Base-by-base conservation (phyloP, 2,888 invertebrate genomes). In the Tipula vernalis region DNA sequence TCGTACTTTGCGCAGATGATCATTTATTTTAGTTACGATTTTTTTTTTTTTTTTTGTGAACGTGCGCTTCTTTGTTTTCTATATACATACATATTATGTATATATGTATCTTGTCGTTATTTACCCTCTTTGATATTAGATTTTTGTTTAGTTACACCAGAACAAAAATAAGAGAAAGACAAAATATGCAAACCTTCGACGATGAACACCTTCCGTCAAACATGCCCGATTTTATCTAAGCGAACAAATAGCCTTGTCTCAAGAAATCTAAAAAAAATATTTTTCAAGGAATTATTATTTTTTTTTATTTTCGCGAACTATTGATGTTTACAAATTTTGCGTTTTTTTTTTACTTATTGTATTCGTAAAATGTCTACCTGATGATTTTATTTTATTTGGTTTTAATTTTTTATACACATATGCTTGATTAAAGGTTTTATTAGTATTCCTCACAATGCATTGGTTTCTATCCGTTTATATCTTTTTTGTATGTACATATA, bases 21-120 rank as follows among this genome's bases (percentile, higher is more conserved):
- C n/a, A 39, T 84, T 84, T 84, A 84, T 36, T 39, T 39, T 84
- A 41, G n/a, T 84, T 36, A 83, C 5, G 39, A 39, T 84, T 41
- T 84, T 84, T 84, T 84, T 84, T 84, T 84, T 41, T 84, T 84
- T 84, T 84, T 84, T 84, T 84, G 36, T 84, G 84, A 84, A 84
- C 84, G 84, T 84, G 84, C 84, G 39, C 84, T 39, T 15, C 39
- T 84, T 84, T 84, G 84, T 84, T 39, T 41, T 84, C 41, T 51
- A 39, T n/a, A 36, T 83, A 36, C 8, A 83, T 83, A 36, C 10
- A 36, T 83, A 28, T 2, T 28, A 18, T 15, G 18, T 5, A 83
- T 36, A 83, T 36, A n/a, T 84, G 15, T 84, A 84, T 39, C 39
- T 36, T 5, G 28, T 83, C 51, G 15, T 57, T 57, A 57, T 57